These are phyloP conservation scores for Erebia palarica DNA, from an alignment of 2,888 invertebrate species.

Conservation along the genomic window DNA sequence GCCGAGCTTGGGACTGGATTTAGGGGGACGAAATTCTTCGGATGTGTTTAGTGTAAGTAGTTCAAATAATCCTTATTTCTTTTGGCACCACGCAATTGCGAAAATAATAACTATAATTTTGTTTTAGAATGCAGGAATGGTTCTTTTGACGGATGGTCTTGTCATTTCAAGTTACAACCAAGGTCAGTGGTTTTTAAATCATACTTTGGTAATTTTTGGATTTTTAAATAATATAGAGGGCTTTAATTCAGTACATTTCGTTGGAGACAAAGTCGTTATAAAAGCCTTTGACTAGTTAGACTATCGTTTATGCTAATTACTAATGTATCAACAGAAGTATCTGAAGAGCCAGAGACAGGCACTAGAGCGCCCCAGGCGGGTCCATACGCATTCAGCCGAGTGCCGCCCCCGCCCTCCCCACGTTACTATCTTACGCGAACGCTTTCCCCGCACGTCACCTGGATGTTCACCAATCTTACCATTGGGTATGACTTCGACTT, in stretches of 20 bases:
- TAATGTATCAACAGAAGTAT: neutral
- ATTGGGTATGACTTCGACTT: constrained; percentile 82
- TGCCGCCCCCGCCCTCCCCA: constrained; percentile 91
- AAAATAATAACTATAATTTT: constrained; percentile 35
- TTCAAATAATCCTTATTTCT: neutral
- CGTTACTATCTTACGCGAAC: constrained; percentile 87
- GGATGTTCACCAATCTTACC: constrained; percentile 92
- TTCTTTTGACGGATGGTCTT: constrained; percentile 88
- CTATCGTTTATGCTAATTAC: neutral
- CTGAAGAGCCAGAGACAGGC: constrained; percentile 70
- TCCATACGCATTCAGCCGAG: constrained; percentile 94
- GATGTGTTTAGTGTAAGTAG: constrained; percentile 69
- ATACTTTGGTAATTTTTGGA: neutral
- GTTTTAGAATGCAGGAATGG: constrained; percentile 88
- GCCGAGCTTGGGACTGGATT: constrained; percentile 66
- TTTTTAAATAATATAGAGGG: no score
- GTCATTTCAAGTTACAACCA: constrained; percentile 83
- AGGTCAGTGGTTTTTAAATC: constrained; percentile 72
- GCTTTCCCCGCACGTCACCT: constrained; percentile 87
- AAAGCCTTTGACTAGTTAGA: no score
- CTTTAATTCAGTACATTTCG: no score
- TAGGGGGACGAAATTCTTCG: constrained; percentile 63
- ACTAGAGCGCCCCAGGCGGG: constrained; percentile 92
- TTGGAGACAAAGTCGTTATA: no score
- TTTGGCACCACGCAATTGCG: neutral